Evolutionary conservation across 2,113 vertebrate species (phyloP), one percentile per base, ranked within the genome.

Genomic region (Tretioscincus oriximinensis): DNA sequence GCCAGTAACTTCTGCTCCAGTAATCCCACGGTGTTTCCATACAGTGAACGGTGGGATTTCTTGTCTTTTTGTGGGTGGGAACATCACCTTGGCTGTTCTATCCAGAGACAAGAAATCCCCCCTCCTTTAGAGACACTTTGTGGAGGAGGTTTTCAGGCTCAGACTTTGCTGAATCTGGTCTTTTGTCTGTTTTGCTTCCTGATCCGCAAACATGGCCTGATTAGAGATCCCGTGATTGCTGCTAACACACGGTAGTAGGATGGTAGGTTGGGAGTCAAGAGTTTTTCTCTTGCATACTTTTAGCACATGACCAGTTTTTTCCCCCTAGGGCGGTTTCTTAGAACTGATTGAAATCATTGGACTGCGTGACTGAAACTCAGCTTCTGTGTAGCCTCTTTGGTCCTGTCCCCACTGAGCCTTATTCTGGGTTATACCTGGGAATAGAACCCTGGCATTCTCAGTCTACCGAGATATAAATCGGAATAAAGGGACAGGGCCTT

Each of bases 141-240:
- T 60, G 58, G n/a, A 9, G 49, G 65, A 41, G 47, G 31, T 1
- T 21, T 45, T 12, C 5, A 21, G 1, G n/a, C 31, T 51, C 35
- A 20, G 29, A 18, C 20, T 41, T 51, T 58, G 54, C 54, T 69
- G 26, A 41, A 18, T 29, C 60, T 28, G 22, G 18, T 51, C 51
- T 51, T 58, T n/a, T 14, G 76, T 51, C 84, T 85, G 83, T 73
- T 65, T 70, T 45, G 41, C 64, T 81, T 61, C 21, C 71, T 69
- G 64, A 21, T 20, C n/a, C 78, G 41, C 68, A 28, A 1, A 29
- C 29, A 29, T 64, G 89, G 88, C 85, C 24, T 88, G 92, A 86
- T 26, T 49, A 87, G 85, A 70, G 47, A 76, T 92, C 95, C 79
- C 92, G 87, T 93, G 93, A 94, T 41, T 41, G 35, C 35, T 93